phyloP scores from a whole-genome alignment of 2,113 vertebrate species.

The Bubalus kerabau region DNA sequence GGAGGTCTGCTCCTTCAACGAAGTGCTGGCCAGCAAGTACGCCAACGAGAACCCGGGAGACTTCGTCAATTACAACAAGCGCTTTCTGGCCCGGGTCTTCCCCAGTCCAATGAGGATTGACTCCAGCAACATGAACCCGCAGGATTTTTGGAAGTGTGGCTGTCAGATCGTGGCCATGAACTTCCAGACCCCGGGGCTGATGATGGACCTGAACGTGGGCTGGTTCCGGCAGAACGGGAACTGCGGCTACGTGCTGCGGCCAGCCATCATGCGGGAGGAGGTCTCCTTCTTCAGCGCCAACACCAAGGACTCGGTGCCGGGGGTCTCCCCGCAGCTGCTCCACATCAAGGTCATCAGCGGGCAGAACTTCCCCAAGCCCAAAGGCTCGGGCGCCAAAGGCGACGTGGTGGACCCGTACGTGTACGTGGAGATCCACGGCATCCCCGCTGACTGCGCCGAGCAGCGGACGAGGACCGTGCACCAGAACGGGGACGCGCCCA shows the following conservation, averaged over 20 bases:
- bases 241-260: conserved; percentile 95
- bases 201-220: conserved; percentile 98
- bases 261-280: conserved; percentile 97
- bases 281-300: conserved; percentile 98
- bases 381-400: conserved; percentile 97
- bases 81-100: conserved; percentile 93
- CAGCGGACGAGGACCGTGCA: conserved; percentile 96
- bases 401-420: conserved; percentile 97
- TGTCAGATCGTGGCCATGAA: conserved; percentile 99
- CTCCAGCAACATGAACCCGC: conserved; percentile 99
- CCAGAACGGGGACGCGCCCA: conserved; percentile 96
- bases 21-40: conserved; percentile 93
- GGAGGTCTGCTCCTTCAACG: conserved; percentile 98
- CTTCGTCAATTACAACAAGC: conserved; percentile 99
- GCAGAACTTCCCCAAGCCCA: conserved; percentile 97
- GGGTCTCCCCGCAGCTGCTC: conserved; percentile 96
- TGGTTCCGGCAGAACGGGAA: conserved; percentile 98
- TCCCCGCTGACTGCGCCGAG: conserved; percentile 96
- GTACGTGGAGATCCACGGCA: conserved; percentile 98
- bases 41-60: conserved; percentile 95
- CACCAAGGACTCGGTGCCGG: conserved; percentile 96
- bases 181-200: conserved; percentile 96
- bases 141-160: conserved; percentile 99
- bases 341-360: conserved; percentile 99
- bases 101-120: conserved; percentile 98